Evolutionary conservation across 2,797 vertebrate species (phyloP), one percentile per base, ranked within the genome.

Genomic region (Odontamblyopus lacepedii): DNA sequence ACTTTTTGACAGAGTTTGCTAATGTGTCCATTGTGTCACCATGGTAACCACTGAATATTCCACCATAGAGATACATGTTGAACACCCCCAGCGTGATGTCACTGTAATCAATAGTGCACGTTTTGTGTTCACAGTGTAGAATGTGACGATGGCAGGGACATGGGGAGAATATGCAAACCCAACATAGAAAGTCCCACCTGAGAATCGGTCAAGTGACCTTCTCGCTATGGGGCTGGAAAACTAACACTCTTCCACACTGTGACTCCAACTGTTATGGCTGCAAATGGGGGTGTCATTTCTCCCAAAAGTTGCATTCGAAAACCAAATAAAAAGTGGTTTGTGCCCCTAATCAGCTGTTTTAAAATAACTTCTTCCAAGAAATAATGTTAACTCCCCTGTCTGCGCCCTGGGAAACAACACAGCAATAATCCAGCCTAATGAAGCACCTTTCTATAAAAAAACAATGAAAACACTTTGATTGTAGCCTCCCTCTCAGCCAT

Each of bases 401-500:
- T 41, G 19, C 44, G n/a, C 44, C 13, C 4, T 2, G 19, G 11
- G 50, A 73, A 77, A 75, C 66, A 38, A 32, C 66, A 61, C 56
- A n/a, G 66, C 64, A 13, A 27, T 65, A 51, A 78, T 41, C 55
- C 57, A 50, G 23, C 27, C 61, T 48, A 35, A 69, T 67, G 72
- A 69, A 51, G 72, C 64, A 51, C 64, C 64, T 66, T 66, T 66
- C 64, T 66, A 51, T 66, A 64, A 66, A 44, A 32, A 65, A 66
- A 66, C 64, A 73, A 73, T 63, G 44, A 67, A 69, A 78, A 70
- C 32, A 30, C 41, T 53, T 67, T 44, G 48, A 16, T 12, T 26
- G 56, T 41, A 68, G 57, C 55, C 23, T 27, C 26, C 50, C 23
- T 68, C 72, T 62, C 60, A 64, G 32, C 44, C 61, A 38, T 70